Conservation (phyloP, 2,888 invertebrate species). For the Seira ritae region DNA sequence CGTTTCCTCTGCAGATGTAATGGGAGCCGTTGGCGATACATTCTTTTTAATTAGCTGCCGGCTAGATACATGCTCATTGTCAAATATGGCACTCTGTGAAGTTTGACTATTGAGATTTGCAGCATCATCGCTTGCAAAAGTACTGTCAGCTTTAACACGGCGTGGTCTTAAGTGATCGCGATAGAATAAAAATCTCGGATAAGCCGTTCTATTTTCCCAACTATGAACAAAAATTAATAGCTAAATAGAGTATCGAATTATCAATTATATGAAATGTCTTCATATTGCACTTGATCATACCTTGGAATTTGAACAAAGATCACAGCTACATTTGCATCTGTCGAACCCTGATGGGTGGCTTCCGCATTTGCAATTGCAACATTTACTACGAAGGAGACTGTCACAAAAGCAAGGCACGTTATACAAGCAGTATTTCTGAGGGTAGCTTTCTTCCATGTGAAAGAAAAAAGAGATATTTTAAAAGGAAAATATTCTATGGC, state of each 20-base stretch:
- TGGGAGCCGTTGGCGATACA: not conserved
- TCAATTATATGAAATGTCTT: no score
- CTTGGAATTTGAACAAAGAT: constrained; percentile 43
- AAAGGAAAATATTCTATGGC: no score
- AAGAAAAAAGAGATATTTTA: no score
- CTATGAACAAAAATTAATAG: constrained; percentile 26
- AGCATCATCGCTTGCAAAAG: not conserved
- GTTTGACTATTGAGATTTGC: constrained; percentile 14
- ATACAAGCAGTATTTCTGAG: no score
- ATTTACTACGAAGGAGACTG: no score
- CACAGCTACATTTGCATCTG: not conserved
- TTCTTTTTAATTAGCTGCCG: not conserved
- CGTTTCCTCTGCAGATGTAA: not conserved
- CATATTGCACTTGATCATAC: no score
- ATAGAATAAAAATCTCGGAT: constrained; percentile 37
- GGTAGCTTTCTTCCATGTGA: no score
- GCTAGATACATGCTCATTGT: not conserved
- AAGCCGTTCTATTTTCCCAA: constrained; percentile 50
- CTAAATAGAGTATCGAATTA: no score
- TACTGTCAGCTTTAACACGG: not conserved
- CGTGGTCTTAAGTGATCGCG: constrained; percentile 14
- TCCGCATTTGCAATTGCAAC: not conserved
- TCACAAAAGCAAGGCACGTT: no score
- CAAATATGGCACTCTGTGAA: not conserved
- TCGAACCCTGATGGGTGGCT: not conserved